A percentile compares a stretch with the other conserved stretches of the same genome.
These are phyloP conservation scores for Chaetura pelagica DNA, from an alignment of 2,113 vertebrate species.

Conservation along the genomic window DNA sequence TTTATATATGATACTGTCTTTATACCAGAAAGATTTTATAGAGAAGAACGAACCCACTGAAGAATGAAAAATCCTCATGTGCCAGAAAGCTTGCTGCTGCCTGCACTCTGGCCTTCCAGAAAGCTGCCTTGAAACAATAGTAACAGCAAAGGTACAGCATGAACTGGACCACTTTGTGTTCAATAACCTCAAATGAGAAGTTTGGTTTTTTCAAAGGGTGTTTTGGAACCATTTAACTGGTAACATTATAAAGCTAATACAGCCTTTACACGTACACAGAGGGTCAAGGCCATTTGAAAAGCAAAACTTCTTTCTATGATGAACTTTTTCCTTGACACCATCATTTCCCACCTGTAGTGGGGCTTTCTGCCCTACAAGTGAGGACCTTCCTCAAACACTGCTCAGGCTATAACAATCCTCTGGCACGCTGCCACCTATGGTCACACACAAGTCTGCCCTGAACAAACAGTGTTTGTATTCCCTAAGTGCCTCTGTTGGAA, in stretches of 20 bases:
- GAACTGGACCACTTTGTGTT: conserved; percentile 7
- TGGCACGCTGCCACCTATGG: background rate
- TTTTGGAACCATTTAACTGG: background rate
- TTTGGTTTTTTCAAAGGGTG: background rate
- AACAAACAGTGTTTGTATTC: background rate
- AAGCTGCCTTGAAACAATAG: conserved; percentile 45
- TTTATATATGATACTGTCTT: background rate
- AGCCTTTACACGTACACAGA: background rate
- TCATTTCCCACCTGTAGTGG: background rate
- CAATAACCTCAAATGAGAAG: conserved; percentile 18
- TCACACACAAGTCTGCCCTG: background rate
- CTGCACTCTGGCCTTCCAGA: background rate
- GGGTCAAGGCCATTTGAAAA: background rate
- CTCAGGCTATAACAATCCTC: background rate
- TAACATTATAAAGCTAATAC: background rate
- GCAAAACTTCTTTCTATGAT: background rate
- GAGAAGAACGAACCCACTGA: background rate
- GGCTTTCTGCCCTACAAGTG: background rate
- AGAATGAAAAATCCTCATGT: background rate
- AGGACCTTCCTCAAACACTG: background rate
- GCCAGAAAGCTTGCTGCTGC: background rate
- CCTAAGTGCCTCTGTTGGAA: background rate
- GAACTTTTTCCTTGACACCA: background rate
- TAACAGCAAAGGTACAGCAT: conserved; percentile 5
- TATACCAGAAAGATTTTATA: background rate